A percentile compares a stretch with the other conserved stretches of the same genome.
Conservation (phyloP, 2,113 vertebrate species). For the Sinocyclocheilus rhinocerous region DNA sequence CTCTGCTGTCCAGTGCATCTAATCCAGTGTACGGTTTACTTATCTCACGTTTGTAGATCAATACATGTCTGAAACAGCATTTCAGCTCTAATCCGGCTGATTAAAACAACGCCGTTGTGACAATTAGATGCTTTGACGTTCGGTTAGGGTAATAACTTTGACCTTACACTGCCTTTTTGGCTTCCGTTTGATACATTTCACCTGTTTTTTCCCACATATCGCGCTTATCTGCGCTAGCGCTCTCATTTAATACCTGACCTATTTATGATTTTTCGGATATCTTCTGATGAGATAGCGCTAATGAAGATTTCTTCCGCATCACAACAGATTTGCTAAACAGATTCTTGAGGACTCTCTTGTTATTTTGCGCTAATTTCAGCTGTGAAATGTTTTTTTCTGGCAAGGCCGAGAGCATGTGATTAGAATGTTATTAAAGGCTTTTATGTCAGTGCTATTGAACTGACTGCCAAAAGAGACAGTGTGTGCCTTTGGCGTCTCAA, state of each 20-base stretch:
- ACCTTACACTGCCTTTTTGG: background rate
- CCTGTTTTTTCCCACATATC: background rate
- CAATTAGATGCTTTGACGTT: background rate
- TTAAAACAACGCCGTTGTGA: background rate
- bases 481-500: conserved; percentile 45
- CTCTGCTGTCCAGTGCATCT: conserved; percentile 17
- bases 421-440: conserved; percentile 61
- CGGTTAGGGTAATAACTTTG: conserved; percentile 1
- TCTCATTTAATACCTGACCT: conserved; percentile 30
- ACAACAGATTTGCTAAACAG: conserved; percentile 47
- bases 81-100: background rate
- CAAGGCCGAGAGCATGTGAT: conserved; percentile 50
- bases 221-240: background rate
- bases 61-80: conserved; percentile 12
- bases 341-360: conserved; percentile 38
- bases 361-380: conserved; percentile 53
- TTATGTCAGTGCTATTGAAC: conserved; percentile 58
- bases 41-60: conserved; percentile 34
- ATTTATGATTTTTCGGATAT: conserved; percentile 19
- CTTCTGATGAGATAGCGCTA: conserved; percentile 44
- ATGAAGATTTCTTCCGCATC: conserved; percentile 50
- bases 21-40: conserved; percentile 16
- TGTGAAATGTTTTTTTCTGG: conserved; percentile 54
- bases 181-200: background rate
- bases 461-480: conserved; percentile 55